A percentile compares a stretch with the other conserved stretches of the same genome.
phyloP scores from a whole-genome alignment of 1,140 invertebrate genomes.

The Drosophila bocki region DNA sequence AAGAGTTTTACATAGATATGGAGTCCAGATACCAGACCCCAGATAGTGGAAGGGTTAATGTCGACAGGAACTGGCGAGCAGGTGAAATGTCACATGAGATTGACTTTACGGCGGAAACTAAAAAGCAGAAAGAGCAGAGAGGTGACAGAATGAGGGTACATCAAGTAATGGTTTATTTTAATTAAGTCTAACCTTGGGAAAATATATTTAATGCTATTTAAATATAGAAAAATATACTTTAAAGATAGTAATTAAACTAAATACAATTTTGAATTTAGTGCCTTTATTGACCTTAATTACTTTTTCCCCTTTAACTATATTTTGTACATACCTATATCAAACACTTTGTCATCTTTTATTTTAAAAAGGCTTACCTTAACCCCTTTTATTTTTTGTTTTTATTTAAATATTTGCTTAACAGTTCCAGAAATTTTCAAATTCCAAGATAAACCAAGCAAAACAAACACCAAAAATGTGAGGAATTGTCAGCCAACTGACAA shows the following conservation, averaged over 20 bases:
- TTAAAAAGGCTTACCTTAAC: neutral
- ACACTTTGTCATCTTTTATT: neutral
- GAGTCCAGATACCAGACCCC: conserved; percentile 21
- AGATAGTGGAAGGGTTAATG: conserved; percentile 1
- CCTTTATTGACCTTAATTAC: neutral
- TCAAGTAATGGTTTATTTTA: neutral
- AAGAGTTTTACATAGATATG: conserved; percentile 54
- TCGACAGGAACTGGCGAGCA: conserved; percentile 55
- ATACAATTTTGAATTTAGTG: neutral
- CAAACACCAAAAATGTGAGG: conserved; percentile 9
- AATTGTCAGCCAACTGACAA: conserved; percentile 17
- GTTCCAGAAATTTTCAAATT: neutral
- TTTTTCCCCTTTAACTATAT: neutral
- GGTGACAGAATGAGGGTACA: neutral
- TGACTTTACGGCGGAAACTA: conserved; percentile 45
- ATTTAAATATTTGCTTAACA: neutral
- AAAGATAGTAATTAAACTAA: neutral
- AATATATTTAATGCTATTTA: neutral
- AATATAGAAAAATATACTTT: neutral
- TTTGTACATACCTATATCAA: too few species aligned
- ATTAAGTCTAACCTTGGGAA: neutral
- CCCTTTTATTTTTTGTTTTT: neutral
- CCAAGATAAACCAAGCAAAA: neutral
- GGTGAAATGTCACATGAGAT: conserved; percentile 61
- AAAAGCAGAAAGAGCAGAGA: conserved; percentile 17